phyloP scores from a whole-genome alignment of 1,140 invertebrate species.

The Scaptodrosophila lebanonensis region DNA sequence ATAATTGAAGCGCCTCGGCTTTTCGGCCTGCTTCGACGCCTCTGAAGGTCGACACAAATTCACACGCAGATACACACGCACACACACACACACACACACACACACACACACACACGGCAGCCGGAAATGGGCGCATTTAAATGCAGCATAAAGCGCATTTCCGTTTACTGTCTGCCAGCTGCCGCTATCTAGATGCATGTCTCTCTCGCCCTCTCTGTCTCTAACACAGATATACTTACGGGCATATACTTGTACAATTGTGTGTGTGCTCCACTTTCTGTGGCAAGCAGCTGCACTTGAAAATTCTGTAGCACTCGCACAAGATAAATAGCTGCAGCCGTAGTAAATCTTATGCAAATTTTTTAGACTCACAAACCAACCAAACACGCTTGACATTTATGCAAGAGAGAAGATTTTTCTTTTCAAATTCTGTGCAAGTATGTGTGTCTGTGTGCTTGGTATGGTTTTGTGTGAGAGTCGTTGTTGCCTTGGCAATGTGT shows the following conservation, averaged over 20 bases:
- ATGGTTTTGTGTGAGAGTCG: slow-evolving; percentile 9
- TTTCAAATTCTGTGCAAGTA: too few relatives aligned
- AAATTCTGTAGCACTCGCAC: slow-evolving; percentile 14
- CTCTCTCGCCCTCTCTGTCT: background rate
- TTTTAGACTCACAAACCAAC: too few relatives aligned
- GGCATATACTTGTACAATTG: too few relatives aligned
- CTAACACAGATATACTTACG: too few relatives aligned
- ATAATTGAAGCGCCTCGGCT: slow-evolving; percentile 56
- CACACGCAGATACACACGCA: too few relatives aligned
- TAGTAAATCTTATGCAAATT: slow-evolving; percentile 55
- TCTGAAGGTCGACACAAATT: slow-evolving; percentile 67
- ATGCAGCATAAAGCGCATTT: slow-evolving; percentile 64
- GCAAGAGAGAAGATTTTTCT: slow-evolving; percentile 7
- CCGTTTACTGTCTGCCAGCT: slow-evolving; percentile 25
- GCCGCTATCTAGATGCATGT: background rate
- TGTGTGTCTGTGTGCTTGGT: too few relatives aligned
- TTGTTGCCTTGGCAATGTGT: slow-evolving; percentile 31
- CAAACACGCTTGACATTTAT: slow-evolving; percentile 47
- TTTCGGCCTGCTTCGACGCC: too few relatives aligned
- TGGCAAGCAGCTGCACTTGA: slow-evolving; percentile 25
- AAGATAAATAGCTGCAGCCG: slow-evolving; percentile 57
- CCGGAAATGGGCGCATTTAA: slow-evolving; percentile 64
- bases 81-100: too few relatives aligned
- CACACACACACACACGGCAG: slow-evolving; percentile 4
- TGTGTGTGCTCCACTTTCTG: slow-evolving; percentile 30